Conservation (phyloP, 2,797 vertebrate genomes). For the Eremophila alpestris region DNA sequence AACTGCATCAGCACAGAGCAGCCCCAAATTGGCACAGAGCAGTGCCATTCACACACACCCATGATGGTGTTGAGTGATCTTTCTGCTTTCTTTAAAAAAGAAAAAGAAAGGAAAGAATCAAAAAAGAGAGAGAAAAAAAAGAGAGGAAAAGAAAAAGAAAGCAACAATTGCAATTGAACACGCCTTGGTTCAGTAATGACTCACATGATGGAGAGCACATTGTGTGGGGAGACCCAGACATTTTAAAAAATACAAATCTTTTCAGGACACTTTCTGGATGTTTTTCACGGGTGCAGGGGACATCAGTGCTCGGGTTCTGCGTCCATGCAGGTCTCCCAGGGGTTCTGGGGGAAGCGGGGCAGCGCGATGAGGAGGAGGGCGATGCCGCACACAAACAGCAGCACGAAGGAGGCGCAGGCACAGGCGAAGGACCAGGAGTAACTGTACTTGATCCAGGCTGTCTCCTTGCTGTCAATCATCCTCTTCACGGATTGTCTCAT, state of each 20-base stretch:
- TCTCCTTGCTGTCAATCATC: constrained; percentile 94
- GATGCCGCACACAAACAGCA: constrained; percentile 89
- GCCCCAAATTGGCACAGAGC: not conserved
- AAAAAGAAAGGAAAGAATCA: not conserved
- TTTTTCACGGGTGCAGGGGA: not conserved
- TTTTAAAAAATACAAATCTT: not conserved
- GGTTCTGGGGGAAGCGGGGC: constrained; percentile 95
- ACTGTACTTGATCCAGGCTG: constrained; percentile 88
- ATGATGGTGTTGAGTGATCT: not conserved
- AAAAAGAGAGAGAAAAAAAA: not conserved
- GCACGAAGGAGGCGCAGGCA: constrained; percentile 86
- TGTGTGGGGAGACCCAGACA: not conserved
- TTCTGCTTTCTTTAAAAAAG: not conserved
- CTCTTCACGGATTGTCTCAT: constrained; percentile 95
- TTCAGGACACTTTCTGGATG: not conserved
- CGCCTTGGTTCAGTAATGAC: not conserved
- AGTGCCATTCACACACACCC: not conserved
- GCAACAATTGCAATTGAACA: not conserved
- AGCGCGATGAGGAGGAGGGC: constrained; percentile 89
- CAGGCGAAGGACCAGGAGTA: constrained; percentile 96
- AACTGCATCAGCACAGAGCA: not conserved
- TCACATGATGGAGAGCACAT: not conserved
- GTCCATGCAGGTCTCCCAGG: constrained; percentile 98
- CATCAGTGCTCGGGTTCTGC: constrained; percentile 86
- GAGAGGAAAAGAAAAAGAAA: not conserved